Evolutionary conservation across 1,140 invertebrate genomes (phyloP).

Genomic region (Trachelipus rathkii): DNA sequence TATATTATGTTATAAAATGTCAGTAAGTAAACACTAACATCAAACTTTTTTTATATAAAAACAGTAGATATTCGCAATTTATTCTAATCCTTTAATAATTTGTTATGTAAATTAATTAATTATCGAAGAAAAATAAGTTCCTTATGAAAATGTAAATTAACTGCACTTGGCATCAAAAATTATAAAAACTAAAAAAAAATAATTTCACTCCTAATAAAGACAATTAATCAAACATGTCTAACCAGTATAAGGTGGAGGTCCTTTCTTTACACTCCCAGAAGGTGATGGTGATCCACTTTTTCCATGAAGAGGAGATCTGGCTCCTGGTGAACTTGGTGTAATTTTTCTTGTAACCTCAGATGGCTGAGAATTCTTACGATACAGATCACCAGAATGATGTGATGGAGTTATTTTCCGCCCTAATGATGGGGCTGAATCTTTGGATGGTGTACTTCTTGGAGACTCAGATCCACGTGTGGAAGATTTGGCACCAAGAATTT

Average conservation of each 20-base stretch:
- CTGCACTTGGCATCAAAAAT: too few relatives aligned
- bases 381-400: background rate
- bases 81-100: too few relatives aligned
- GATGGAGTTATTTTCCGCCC: slow-evolving; percentile 39
- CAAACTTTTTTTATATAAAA: too few relatives aligned
- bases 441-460: slow-evolving; percentile 36
- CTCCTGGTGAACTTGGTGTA: background rate
- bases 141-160: too few relatives aligned
- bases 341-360: background rate
- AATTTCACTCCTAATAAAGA: too few relatives aligned
- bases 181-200: too few relatives aligned
- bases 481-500: slow-evolving; percentile 32
- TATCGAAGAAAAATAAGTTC: too few relatives aligned
- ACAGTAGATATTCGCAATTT: too few relatives aligned
- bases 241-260: background rate
- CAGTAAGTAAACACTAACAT: too few relatives aligned
- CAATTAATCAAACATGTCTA: too few relatives aligned
- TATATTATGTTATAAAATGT: too few relatives aligned
- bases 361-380: background rate
- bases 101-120: too few relatives aligned
- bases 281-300: background rate
- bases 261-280: slow-evolving; percentile 4
- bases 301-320: background rate
- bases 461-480: slow-evolving; percentile 34
- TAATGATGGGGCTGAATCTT: slow-evolving; percentile 13